Evolutionary conservation across 2,113 vertebrate species (phyloP), one percentile per base, ranked within the genome.

Genomic region (Sitta europaea): DNA sequence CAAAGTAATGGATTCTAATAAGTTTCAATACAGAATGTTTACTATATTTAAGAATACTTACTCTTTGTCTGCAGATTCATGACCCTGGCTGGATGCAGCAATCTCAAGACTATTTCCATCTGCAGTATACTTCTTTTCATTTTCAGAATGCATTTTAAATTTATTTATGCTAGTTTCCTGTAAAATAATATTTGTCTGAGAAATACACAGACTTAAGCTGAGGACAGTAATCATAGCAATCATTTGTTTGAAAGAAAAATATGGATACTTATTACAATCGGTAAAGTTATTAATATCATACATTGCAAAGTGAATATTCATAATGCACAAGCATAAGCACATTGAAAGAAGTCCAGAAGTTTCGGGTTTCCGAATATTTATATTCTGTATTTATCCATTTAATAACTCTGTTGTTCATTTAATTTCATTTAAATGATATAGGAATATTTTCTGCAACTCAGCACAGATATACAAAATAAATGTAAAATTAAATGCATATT

Each of bases 61-160:
- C 97, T 82, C 5, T 94, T 95, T 63, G 15, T 45, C 59, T 92
- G 95, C 57, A 47, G 38, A 35, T 55, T 80, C 86, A 40, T 79
- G 45, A 38, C 2, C 40, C 45, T 63, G 47, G 11, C 12, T 71
- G 50, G 8, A n/a, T 57, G 63, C 51, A 79, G n/a, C 3, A 1
- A 74, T 19, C 31, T 78, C 72, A 50, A 43, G 5, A 66, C 45
- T 76, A n/a, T 96, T 92, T 86, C 78, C 62, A 78, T 84, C 89
- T 40, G 47, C 47, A 50, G n/a, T 27, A 40, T 0, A 4, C 33
- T 62, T 82, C 55, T 38, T 74, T 66, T 88, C 68, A 50, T 86
- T 70, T 50, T 79, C 90, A 86, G 88, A 90, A 77, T 8, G 42
- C 94, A 96, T 97, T 92, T 97, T 74, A 67, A 79, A 93, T 47